Conservation (phyloP, 2,888 invertebrate genomes). For the Chironomus tentans region DNA sequence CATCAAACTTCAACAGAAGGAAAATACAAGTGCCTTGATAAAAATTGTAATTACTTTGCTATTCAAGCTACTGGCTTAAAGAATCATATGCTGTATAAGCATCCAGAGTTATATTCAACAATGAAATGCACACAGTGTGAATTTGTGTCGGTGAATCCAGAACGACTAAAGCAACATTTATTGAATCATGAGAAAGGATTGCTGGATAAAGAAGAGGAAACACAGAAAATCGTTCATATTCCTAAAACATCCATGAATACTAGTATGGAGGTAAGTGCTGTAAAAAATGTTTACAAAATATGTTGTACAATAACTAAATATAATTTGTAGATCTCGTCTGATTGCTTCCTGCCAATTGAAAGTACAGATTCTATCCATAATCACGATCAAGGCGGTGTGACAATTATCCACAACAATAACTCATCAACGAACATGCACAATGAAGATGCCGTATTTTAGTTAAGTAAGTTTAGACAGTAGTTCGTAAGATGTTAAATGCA, state of each 20-base stretch:
- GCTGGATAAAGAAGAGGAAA: constrained; percentile 33
- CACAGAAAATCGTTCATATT: background rate
- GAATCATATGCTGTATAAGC: constrained; percentile 48
- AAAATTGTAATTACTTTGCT: constrained; percentile 56
- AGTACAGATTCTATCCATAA: constrained; percentile 39
- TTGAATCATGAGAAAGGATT: constrained; percentile 38
- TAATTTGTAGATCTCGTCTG: constrained; percentile 35
- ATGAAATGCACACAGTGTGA: constrained; percentile 37
- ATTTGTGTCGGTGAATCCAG: constrained; percentile 36
- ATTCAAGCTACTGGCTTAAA: constrained; percentile 63
- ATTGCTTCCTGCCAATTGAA: constrained; percentile 38
- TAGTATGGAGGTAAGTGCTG: background rate
- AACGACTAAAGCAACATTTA: constrained; percentile 35
- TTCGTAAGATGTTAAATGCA: background rate
- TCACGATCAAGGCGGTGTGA: constrained; percentile 40
- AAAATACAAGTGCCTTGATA: constrained; percentile 50
- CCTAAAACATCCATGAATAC: background rate
- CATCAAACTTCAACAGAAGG: constrained; percentile 41
- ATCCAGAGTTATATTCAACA: constrained; percentile 41
- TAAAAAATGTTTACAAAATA: background rate
- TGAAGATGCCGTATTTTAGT: constrained; percentile 9
- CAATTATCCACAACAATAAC: constrained; percentile 31
- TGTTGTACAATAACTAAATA: background rate
- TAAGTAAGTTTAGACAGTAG: background rate
- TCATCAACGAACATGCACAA: background rate